Conservation (phyloP, 2,797 vertebrate species). For the Merluccius polli region DNA sequence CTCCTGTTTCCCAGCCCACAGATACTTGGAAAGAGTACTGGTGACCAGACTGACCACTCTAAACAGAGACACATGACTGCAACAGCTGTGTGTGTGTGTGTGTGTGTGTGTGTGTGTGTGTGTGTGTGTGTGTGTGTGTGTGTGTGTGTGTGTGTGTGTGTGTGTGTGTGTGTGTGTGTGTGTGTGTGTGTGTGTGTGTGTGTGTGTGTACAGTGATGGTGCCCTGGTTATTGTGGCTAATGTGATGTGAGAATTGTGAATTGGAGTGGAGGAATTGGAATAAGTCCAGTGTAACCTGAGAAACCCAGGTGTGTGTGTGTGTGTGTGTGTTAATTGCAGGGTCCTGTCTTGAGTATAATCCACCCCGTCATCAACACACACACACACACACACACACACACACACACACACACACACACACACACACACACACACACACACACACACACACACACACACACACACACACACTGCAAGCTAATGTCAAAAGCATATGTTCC, state of each 20-base stretch:
- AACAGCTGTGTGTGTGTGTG: slow-evolving; percentile 6
- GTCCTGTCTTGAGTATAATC: neutral
- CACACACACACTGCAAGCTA: neutral
- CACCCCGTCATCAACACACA: neutral
- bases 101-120: neutral
- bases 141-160: neutral
- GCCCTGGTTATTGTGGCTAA: slow-evolving; percentile 1
- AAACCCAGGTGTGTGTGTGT: slow-evolving; percentile 1
- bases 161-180: slow-evolving; percentile 1
- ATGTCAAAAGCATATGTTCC: neutral
- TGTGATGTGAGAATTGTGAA: slow-evolving; percentile 29
- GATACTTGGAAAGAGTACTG: slow-evolving; percentile 33
- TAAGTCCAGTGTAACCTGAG: slow-evolving; percentile 17
- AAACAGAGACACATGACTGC: slow-evolving; percentile 58
- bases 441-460: too few relatives aligned
- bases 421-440: neutral
- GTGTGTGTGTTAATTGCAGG: slow-evolving; percentile 8
- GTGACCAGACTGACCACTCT: slow-evolving; percentile 43
- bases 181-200: neutral
- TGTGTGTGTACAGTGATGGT: neutral
- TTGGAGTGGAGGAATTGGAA: slow-evolving; percentile 3
- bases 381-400: too few relatives aligned
- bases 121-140: slow-evolving; percentile 1
- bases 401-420: too few relatives aligned
- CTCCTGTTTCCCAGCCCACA: slow-evolving; percentile 54